A percentile compares a stretch with the other conserved stretches of the same genome.
phyloP scores from a whole-genome alignment of 2,888 invertebrate species.

The Halictus quadricinctus region DNA sequence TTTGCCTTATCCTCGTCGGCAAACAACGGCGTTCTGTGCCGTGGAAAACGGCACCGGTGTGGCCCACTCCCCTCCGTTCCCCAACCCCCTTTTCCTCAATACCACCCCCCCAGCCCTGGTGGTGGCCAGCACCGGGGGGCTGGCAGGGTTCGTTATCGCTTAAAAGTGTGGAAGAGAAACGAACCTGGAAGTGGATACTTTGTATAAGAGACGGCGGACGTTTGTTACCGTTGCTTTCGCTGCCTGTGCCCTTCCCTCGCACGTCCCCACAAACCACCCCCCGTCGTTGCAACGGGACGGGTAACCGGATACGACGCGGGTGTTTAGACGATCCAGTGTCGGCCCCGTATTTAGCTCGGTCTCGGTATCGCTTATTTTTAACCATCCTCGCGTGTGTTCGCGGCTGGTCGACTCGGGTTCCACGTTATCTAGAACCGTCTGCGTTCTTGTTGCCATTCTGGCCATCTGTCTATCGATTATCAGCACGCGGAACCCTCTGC shows the following conservation, averaged over 20 bases:
- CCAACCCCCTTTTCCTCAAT: not conserved
- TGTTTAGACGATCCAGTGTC: constrained; percentile 20
- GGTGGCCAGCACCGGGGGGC: constrained; percentile 40
- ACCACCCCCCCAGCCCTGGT: not conserved
- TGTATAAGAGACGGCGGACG: constrained; percentile 70
- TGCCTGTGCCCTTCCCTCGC: constrained; percentile 16
- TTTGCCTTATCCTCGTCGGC: constrained; percentile 1
- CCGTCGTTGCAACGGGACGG: not conserved
- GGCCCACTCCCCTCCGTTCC: constrained; percentile 5
- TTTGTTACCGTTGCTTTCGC: constrained; percentile 71
- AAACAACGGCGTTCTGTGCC: not conserved
- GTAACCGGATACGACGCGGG: constrained; percentile 44
- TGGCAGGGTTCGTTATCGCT: constrained; percentile 73
- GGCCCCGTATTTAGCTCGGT: not conserved
- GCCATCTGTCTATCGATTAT: not conserved
- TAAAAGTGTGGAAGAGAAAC: constrained; percentile 72
- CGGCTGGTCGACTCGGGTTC: constrained; percentile 18
- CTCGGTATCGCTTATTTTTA: constrained; percentile 24
- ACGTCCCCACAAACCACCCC: not conserved
- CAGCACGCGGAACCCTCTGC: not conserved
- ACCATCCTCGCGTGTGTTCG: constrained; percentile 61
- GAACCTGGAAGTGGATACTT: constrained; percentile 73
- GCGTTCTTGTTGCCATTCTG: not conserved
- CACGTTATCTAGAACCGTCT: not conserved
- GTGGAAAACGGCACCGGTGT: not conserved